Base-by-base conservation (phyloP, 2,797 vertebrate genomes). In the Caiman crocodilus region DNA sequence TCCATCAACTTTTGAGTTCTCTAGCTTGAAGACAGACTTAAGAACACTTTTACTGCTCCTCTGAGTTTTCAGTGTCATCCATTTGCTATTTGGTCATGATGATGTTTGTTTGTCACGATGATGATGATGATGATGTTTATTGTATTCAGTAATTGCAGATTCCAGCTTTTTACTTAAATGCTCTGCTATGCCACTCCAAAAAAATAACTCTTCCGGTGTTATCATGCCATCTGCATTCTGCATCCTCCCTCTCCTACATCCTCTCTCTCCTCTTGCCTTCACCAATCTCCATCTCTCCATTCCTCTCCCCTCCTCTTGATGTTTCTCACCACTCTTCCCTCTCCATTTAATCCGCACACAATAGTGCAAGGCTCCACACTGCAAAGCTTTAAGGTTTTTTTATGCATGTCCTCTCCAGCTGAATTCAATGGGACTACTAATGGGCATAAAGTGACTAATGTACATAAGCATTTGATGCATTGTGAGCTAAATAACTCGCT, bases 1-100 rank as follows among this genome's bases (percentile, higher is more conserved):
- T 88, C 56, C 2, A 0, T 16, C 76, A 13, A 26, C 28, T 50
- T n/a, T 90, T 59, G 25, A 26, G 11, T 71, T 84, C 59, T 90
- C 30, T 73, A 78, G 63, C 67, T 73, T 57, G 15, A 89, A 59
- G 67, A 84, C 71, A 89, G 25, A 65, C 55, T 75, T 96, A 77
- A 78, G 73, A 90, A 73, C 25, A 56, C 71, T 89, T 42, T 35
- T 57, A 75, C 82, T 11, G 60, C 77, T 85, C 76, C 84, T 59
- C 87, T 76, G 64, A 92, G 42, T 50, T 50, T 50, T 50, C 42
- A 50, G 42, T 50, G 42, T 50, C 42, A 50, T 10, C 42, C 42
- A 50, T 50, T 50, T 50, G 42, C 42, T 50, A 50, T 50, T 50
- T 50, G 42, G 42, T 50, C 42, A 50, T 50, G 42, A 50, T 50